A percentile compares a stretch with the other conserved stretches of the same genome.
These are phyloP conservation scores for Lineus longissimus DNA, from an alignment of 1,140 invertebrate genomes.

Conservation along the genomic window DNA sequence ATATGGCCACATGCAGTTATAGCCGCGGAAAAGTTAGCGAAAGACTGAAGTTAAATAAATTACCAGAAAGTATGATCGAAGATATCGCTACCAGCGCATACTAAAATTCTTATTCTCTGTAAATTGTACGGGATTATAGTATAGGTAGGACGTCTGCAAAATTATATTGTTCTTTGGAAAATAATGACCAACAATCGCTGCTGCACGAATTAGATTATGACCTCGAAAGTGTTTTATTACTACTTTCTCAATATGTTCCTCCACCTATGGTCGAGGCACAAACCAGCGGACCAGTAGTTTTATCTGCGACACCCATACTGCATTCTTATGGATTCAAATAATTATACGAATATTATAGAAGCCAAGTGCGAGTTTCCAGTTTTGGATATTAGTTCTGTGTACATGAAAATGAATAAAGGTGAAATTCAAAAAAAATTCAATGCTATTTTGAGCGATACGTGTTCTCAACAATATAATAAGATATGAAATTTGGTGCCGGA, in stretches of 20 bases:
- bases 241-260: background rate
- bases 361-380: background rate
- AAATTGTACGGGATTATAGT: background rate
- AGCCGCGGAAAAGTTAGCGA: background rate
- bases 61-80: background rate
- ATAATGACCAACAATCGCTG: background rate
- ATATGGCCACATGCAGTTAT: background rate
- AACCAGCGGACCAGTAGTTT: background rate
- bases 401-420: background rate
- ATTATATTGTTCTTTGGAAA: background rate
- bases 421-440: background rate
- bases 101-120: background rate
- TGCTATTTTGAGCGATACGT: background rate
- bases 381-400: background rate
- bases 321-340: background rate
- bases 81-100: background rate
- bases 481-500: background rate
- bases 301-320: background rate
- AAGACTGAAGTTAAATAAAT: background rate
- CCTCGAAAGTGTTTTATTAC: background rate
- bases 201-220: background rate
- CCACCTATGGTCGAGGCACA: background rate
- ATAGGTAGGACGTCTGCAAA: background rate
- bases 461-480: background rate
- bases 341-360: background rate